phyloP scores from a whole-genome alignment of 2,113 vertebrate species.

The Sisor rabdophorus region DNA sequence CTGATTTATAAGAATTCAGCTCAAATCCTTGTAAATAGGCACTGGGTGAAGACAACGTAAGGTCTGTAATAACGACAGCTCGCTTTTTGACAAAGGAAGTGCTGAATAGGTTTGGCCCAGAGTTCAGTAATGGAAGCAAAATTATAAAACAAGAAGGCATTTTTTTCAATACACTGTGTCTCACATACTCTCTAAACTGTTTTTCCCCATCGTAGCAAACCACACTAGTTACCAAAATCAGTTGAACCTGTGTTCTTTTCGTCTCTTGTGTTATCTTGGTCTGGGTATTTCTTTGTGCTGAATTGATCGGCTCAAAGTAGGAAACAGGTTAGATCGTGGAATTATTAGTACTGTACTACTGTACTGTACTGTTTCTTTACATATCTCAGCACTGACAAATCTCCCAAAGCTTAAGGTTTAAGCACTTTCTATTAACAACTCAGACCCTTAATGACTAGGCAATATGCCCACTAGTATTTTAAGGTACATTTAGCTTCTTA shows the following conservation, averaged over 20 bases:
- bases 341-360: no score
- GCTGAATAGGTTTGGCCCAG: constrained; percentile 30
- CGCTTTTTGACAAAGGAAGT: constrained; percentile 46
- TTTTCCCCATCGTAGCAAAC: not conserved
- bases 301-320: not conserved
- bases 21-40: constrained; percentile 69
- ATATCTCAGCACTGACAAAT: no score
- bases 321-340: not conserved
- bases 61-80: constrained; percentile 62
- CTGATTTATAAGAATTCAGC: constrained; percentile 57
- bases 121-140: constrained; percentile 36
- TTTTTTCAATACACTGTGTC: constrained; percentile 24
- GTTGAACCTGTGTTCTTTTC: constrained; percentile 11
- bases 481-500: no score
- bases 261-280: constrained; percentile 42
- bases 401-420: no score
- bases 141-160: constrained; percentile 42
- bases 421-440: no score
- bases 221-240: constrained; percentile 13
- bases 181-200: constrained; percentile 23
- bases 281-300: constrained; percentile 9
- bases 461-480: no score
- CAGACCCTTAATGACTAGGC: no score
- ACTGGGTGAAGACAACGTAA: constrained; percentile 62
- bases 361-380: no score